Evolutionary conservation across 2,113 vertebrate genomes (phyloP).

Genomic region (Pterocles burchelli): DNA sequence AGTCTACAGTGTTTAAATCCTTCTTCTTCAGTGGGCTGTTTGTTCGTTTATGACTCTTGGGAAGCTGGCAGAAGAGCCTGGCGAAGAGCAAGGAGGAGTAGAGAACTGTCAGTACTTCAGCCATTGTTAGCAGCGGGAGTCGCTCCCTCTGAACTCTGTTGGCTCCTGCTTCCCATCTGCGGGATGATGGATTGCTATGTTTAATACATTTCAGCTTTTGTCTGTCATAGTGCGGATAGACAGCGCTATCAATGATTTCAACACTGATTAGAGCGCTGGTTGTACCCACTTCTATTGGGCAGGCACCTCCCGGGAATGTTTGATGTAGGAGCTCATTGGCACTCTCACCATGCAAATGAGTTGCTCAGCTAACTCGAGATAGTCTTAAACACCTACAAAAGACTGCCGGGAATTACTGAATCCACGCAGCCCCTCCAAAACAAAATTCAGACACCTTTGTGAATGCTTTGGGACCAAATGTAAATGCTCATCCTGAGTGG

Average conservation of each 20-base stretch:
- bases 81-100: constrained; percentile 61
- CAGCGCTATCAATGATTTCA: constrained; percentile 81
- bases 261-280: constrained; percentile 73
- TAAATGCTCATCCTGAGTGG: neutral
- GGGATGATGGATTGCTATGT: constrained; percentile 86
- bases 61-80: constrained; percentile 62
- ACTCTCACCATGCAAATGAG: neutral
- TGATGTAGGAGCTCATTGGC: constrained; percentile 46
- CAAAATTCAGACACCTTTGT: neutral
- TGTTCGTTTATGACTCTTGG: constrained; percentile 63
- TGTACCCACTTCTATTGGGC: constrained; percentile 72
- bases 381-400: constrained; percentile 15
- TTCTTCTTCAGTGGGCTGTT: constrained; percentile 62
- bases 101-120: constrained; percentile 75
- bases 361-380: neutral
- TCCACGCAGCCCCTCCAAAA: neutral
- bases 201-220: constrained; percentile 89
- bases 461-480: neutral
- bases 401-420: neutral
- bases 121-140: constrained; percentile 83
- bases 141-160: constrained; percentile 78
- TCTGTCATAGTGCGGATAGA: constrained; percentile 84
- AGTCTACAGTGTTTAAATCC: constrained; percentile 54
- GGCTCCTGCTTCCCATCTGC: constrained; percentile 85
- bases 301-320: constrained; percentile 66